These are phyloP conservation scores for Daboia siamensis DNA, from an alignment of 2,113 vertebrate species.

Conservation along the genomic window DNA sequence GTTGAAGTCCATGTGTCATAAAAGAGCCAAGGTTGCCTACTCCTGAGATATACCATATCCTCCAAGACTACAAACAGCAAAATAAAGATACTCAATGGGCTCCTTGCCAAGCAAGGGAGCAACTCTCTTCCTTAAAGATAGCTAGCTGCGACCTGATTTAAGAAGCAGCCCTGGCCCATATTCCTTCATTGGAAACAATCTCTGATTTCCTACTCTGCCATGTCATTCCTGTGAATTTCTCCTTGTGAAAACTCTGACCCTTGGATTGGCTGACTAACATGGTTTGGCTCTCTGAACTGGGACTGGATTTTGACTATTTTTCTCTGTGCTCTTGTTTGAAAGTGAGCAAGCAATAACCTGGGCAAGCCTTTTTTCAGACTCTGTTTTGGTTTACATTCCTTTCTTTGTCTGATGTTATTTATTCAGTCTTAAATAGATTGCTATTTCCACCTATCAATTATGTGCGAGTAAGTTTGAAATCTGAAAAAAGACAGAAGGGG, in stretches of 20 bases:
- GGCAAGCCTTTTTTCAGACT: background rate
- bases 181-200: background rate
- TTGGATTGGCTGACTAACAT: background rate
- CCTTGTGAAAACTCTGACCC: background rate
- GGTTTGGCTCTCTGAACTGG: background rate
- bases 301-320: background rate
- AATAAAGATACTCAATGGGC: background rate
- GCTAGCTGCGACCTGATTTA: background rate
- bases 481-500: background rate
- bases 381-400: background rate
- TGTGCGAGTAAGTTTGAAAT: background rate
- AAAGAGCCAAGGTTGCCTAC: too few species aligned
- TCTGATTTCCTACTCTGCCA: background rate
- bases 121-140: background rate
- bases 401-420: background rate
- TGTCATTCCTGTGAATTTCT: background rate
- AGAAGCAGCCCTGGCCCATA: background rate
- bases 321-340: background rate
- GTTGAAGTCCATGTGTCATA: too few species aligned
- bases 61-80: background rate
- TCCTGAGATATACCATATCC: background rate
- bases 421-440: background rate
- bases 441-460: background rate
- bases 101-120: background rate
- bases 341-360: background rate